Evolutionary conservation across 2,797 vertebrate species (phyloP), one percentile per base, ranked within the genome.

Genomic region (Tauraco hartlaubi): DNA sequence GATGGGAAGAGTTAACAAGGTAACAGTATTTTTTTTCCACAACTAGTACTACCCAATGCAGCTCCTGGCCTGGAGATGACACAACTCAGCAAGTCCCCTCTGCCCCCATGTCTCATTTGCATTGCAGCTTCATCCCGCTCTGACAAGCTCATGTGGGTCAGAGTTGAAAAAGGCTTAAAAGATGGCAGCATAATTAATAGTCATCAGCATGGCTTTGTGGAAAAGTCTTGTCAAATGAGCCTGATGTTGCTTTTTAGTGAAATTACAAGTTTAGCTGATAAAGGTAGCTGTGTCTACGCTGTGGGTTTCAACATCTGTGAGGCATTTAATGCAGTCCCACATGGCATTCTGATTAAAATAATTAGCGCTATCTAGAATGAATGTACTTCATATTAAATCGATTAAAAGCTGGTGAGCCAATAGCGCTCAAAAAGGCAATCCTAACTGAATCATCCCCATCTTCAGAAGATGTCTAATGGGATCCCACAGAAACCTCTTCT

Each of bases 341-440:
- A 33, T 2, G 9, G 56, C 77, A 82, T 63, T 83, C 64, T 86
- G 77, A 94, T 89, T 90, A 94, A 96, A 96, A 96, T 88, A 93
- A 96, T 92, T 93, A 92, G 80, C 55, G 56, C 64, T 89, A 89
- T 69, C 71, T 52, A 92, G 75, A 92, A 96, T 76, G 49, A 96
- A 94, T 77, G 83, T 69, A 93, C 52, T 52, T 90, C 81, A 51
- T 90, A 96, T 73, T 93, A 93, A 93, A 90, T 87, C 18, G 3
- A 79, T 89, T 92, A 94, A 95, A 93, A 94, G 67, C 75, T 87
- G 61, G 85, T 85, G 72, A 92, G 86, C 88, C 90, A 93, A 79
- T 49, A 88, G 55, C 0, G 2, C 61, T 93, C 77, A 66, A 31
- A 94, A 92, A 92, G 71, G 91, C 90, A 95, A 82, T 87, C 61